A percentile compares a stretch with the other conserved stretches of the same genome.
These are phyloP conservation scores for Cephonodes hylas DNA, from an alignment of 2,888 invertebrate species.

Conservation along the genomic window DNA sequence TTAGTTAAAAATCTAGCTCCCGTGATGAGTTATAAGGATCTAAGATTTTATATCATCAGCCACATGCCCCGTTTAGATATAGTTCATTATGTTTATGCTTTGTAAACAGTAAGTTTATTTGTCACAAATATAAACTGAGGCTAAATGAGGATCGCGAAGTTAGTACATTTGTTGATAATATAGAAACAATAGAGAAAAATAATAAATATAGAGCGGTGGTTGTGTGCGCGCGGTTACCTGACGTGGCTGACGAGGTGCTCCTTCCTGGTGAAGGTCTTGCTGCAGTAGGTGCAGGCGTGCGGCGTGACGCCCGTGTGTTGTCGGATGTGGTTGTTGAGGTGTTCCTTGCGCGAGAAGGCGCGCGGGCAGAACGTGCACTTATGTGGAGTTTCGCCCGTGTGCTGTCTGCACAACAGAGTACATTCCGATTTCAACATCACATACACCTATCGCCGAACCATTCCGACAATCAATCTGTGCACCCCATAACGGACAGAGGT, in stretches of 20 bases:
- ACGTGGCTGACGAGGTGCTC: slow-evolving; percentile 86
- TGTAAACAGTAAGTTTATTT: too few relatives aligned
- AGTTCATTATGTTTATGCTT: too few relatives aligned
- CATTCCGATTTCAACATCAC: slow-evolving; percentile 63
- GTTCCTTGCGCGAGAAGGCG: slow-evolving; percentile 88
- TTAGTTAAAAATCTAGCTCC: not conserved
- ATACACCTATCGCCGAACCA: not conserved
- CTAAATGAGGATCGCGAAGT: too few relatives aligned
- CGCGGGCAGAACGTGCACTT: slow-evolving; percentile 84
- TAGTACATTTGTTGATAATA: not conserved
- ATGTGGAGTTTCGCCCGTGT: slow-evolving; percentile 91
- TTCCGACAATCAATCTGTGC: not conserved
- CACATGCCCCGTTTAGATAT: too few relatives aligned
- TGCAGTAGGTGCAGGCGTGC: slow-evolving; percentile 86
- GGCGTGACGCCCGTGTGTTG: slow-evolving; percentile 87
- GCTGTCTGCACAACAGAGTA: slow-evolving; percentile 83
- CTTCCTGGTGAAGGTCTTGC: slow-evolving; percentile 86
- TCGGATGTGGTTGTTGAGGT: slow-evolving; percentile 92
- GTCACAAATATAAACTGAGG: too few relatives aligned
- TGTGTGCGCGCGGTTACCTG: slow-evolving; percentile 47
- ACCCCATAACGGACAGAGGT: not conserved
- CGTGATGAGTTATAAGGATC: too few relatives aligned
- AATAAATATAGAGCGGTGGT: not conserved
- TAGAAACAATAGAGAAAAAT: too few relatives aligned
- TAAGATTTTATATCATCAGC: too few relatives aligned